A percentile compares a stretch with the other conserved stretches of the same genome.
These are phyloP conservation scores for Oikopleura dioica DNA, from an alignment of 23 tunicate genomes.

Conservation along the genomic window DNA sequence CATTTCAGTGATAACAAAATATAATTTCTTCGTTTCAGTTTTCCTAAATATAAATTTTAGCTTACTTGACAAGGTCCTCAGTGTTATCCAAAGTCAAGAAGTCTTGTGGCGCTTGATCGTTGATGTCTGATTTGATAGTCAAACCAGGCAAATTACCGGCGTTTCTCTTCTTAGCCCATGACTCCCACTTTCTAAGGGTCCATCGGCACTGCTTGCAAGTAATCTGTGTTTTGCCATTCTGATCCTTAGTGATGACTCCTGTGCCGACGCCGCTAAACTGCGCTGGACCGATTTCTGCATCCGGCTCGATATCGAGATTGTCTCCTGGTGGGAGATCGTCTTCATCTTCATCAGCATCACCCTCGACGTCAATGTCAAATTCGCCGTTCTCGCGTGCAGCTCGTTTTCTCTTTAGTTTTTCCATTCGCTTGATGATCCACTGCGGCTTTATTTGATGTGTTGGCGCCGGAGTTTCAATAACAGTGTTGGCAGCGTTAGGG, in stretches of 20 bases:
- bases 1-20: too few relatives aligned
- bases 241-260: conserved; percentile 1
- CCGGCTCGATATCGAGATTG: not conserved
- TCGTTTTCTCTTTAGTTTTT: conserved; percentile 5
- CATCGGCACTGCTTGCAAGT: conserved; percentile 8
- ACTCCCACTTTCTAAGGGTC: conserved; percentile 13
- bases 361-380: not conserved
- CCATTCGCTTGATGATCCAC: conserved; percentile 8
- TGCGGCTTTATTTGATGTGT: conserved; percentile 10
- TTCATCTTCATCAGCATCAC: not conserved
- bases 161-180: conserved; percentile 7
- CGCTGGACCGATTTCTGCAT: conserved; percentile 9
- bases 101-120: not conserved
- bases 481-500: not conserved
- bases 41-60: too few relatives aligned
- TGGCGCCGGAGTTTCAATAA: not conserved
- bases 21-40: too few relatives aligned
- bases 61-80: conserved; percentile 6
- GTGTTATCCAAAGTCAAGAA: not conserved
- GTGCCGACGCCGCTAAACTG: not conserved
- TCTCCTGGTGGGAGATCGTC: not conserved
- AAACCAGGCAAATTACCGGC: not conserved
- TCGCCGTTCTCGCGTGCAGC: conserved; percentile 12
- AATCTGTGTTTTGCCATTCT: not conserved
- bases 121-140: not conserved